Base-by-base conservation (phyloP, 2,888 invertebrate genomes). In the Barypeithes pellucidus region DNA sequence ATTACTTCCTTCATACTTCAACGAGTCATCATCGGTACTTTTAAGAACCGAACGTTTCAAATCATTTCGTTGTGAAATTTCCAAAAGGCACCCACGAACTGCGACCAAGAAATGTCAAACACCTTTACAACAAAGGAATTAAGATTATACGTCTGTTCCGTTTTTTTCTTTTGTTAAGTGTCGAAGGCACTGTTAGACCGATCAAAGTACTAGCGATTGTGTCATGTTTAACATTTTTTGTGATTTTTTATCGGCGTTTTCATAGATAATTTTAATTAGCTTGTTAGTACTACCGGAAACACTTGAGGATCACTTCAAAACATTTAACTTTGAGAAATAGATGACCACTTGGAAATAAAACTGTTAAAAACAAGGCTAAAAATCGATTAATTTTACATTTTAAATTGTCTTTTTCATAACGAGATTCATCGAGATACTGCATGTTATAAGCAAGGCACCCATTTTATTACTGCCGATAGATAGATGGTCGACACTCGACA, bases 101-200 rank as follows among this genome's bases (percentile, higher is more conserved):
- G 43, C 22, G 43, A 43, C 24, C 16, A 70, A 47, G 18, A 66
- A 66, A 14, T 47, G 65, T 65, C 50, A 50, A 41, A 54, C 66
- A 57, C 52, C 66, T 66, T 24, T 54, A 20, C 11, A 43, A 60
- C 60, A 60, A 60, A 60, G 60, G 11, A 60, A 20, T n/a, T 29
- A 18, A 16, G 33, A 33, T 57, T 57, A 14, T 14, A n/a, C 29
- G 24, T 16, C 11, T 57, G 24, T 43, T 39, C 8, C 57, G 57
- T 16, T 62, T 5, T 62, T 5, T 62, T 63, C 50, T 50, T 63
- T 33, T 36, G 63, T 36, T 63, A 63, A 45, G 33, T 63, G n/a
- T 50, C 16, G 50, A 33, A 36, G 16, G 54, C 16, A 57, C 54
- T 57, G 16, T 16, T 11, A 33, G n/a, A 33, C 33, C 7, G 16